Evolutionary conservation across 2,888 invertebrate species (phyloP).

Genomic region (Halocaridina rubra): DNA sequence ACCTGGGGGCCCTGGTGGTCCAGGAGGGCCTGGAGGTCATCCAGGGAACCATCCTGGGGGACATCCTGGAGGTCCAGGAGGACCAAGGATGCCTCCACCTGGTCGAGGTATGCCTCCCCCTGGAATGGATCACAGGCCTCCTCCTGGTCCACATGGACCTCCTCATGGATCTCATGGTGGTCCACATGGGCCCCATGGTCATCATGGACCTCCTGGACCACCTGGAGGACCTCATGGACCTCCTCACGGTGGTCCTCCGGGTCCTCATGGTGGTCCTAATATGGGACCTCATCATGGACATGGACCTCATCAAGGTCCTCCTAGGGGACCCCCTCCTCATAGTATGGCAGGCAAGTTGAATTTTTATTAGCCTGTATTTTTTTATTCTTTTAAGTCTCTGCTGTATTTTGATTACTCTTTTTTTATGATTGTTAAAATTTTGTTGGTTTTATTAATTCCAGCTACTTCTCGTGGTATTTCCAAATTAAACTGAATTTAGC

Average conservation of each 20-base stretch:
- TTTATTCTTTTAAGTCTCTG: too few relatives aligned
- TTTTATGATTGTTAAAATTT: too few relatives aligned
- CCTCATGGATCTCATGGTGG: conserved; percentile 70
- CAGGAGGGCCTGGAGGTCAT: conserved; percentile 64
- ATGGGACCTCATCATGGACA: conserved; percentile 74
- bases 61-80: conserved; percentile 57
- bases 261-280: conserved; percentile 71
- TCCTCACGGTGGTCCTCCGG: conserved; percentile 74
- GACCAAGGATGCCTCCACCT: conserved; percentile 64
- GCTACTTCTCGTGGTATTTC: too few relatives aligned
- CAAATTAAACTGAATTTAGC: too few relatives aligned
- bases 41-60: conserved; percentile 56
- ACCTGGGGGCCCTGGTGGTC: conserved; percentile 60
- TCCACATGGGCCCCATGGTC: conserved; percentile 70
- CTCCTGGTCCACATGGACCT: conserved; percentile 69
- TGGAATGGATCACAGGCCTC: conserved; percentile 66
- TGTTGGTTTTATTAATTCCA: too few relatives aligned
- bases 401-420: too few relatives aligned
- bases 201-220: conserved; percentile 66
- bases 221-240: conserved; percentile 74
- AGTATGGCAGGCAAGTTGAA: conserved; percentile 48
- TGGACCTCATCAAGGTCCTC: conserved; percentile 56
- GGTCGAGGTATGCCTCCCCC: conserved; percentile 69
- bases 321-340: conserved; percentile 71
- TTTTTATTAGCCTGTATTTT: too few relatives aligned